A percentile compares a stretch with the other conserved stretches of the same genome.
Conservation (phyloP, 23 tunicate species). For the Halocynthia aurantium region DNA sequence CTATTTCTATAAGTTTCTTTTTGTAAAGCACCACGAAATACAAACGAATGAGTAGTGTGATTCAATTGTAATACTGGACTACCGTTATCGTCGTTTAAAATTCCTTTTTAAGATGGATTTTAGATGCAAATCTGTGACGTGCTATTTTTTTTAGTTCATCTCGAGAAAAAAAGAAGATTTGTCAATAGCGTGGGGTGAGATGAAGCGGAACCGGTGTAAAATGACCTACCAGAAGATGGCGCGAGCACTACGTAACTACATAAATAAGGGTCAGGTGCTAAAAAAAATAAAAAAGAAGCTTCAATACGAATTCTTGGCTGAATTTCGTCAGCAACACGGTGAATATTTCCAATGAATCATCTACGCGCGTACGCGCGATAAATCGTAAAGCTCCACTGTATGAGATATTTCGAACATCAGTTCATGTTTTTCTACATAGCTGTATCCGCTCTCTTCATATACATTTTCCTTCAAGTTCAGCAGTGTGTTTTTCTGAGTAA, state of each 20-base stretch:
- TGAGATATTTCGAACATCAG: too few species aligned
- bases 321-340: conserved; percentile 4
- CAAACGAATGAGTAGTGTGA: too few species aligned
- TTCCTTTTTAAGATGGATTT: too few species aligned
- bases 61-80: too few species aligned
- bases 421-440: too few species aligned
- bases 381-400: too few species aligned
- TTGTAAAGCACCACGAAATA: too few species aligned
- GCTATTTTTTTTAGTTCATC: conserved; percentile 38
- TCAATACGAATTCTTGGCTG: conserved; percentile 71
- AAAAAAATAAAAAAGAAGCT: conserved; percentile 59
- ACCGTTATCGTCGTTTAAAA: too few species aligned
- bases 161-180: conserved; percentile 58
- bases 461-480: conserved; percentile 4
- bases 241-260: conserved; percentile 82
- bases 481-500: neutral
- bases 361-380: too few species aligned
- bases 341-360: too few species aligned
- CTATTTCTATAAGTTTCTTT: too few species aligned
- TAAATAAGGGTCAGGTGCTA: conserved; percentile 41
- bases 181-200: conserved; percentile 67
- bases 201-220: conserved; percentile 59
- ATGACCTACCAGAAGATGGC: conserved; percentile 96
- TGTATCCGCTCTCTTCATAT: neutral
- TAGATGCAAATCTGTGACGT: too few species aligned